These are phyloP conservation scores for Drosophila mimetica DNA, from an alignment of 2,888 invertebrate species.

Conservation along the genomic window DNA sequence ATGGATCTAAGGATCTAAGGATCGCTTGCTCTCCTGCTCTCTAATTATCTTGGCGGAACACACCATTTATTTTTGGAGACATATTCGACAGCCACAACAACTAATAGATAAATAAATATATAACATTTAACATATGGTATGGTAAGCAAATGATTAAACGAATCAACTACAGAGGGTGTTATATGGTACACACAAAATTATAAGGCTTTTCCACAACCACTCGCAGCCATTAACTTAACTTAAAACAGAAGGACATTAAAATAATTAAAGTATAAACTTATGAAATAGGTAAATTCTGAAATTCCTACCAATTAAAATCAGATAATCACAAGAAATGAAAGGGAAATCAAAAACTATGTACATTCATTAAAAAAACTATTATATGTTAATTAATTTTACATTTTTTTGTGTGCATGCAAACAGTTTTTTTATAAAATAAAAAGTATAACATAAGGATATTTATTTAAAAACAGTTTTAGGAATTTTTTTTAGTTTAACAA, in stretches of 20 bases:
- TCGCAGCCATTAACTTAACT: neutral
- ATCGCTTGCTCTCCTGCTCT: neutral
- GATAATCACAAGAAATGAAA: neutral
- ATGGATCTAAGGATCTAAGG: neutral
- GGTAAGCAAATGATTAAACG: neutral
- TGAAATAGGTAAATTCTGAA: neutral
- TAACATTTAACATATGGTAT: conserved; percentile 11
- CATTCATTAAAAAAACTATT: neutral
- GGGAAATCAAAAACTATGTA: neutral
- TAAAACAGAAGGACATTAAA: neutral
- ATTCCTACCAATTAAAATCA: neutral
- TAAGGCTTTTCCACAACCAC: neutral
- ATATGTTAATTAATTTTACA: too few species aligned
- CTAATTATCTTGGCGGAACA: conserved; percentile 9
- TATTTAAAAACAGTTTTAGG: too few species aligned
- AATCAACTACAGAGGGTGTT: neutral
- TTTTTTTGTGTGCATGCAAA: too few species aligned
- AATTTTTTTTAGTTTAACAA: too few species aligned
- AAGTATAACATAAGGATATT: too few species aligned
- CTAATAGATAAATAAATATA: conserved; percentile 21
- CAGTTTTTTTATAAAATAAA: too few species aligned
- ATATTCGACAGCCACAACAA: conserved; percentile 81
- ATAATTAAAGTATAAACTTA: conserved; percentile 2
- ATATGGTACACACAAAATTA: neutral
- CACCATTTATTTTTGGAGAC: conserved; percentile 83